Evolutionary conservation across 2,113 vertebrate species (phyloP).

Genomic region (Pelvicachromis taeniatus): DNA sequence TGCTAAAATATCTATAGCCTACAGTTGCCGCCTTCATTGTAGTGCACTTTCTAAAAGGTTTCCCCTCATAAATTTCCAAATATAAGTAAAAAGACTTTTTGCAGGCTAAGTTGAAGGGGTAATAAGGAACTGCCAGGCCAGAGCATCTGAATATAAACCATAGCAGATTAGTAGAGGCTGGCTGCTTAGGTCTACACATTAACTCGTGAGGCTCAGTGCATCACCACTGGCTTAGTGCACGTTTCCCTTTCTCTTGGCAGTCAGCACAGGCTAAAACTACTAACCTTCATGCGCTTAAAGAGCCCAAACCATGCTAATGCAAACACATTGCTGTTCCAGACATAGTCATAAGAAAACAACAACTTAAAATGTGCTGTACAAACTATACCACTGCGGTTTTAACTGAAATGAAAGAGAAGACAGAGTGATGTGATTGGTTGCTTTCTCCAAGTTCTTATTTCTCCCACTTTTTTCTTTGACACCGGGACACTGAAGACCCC

Average conservation of each 20-base stretch:
- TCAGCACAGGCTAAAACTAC: background rate
- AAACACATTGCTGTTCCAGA: background rate
- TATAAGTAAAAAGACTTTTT: background rate
- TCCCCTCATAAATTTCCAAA: background rate
- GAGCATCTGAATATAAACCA: slow-evolving; percentile 9
- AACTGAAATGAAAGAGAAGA: background rate
- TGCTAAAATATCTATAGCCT: background rate
- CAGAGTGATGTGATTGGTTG: background rate
- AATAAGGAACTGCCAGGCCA: background rate
- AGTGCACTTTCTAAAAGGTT: background rate
- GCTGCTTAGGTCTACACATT: background rate
- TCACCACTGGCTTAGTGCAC: background rate
- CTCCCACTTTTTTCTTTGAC: background rate
- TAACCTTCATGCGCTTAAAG: background rate
- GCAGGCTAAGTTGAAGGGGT: background rate
- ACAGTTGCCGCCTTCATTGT: background rate
- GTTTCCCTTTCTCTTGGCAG: background rate
- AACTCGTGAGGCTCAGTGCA: background rate
- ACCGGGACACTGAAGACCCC: slow-evolving; percentile 5
- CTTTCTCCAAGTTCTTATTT: background rate
- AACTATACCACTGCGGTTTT: background rate
- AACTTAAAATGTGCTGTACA: background rate
- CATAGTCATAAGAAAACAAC: background rate
- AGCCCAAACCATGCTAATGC: background rate
- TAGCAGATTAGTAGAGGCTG: slow-evolving; percentile 1